Evolutionary conservation across 2,113 vertebrate genomes (phyloP).

Genomic region (Stegastes partitus): DNA sequence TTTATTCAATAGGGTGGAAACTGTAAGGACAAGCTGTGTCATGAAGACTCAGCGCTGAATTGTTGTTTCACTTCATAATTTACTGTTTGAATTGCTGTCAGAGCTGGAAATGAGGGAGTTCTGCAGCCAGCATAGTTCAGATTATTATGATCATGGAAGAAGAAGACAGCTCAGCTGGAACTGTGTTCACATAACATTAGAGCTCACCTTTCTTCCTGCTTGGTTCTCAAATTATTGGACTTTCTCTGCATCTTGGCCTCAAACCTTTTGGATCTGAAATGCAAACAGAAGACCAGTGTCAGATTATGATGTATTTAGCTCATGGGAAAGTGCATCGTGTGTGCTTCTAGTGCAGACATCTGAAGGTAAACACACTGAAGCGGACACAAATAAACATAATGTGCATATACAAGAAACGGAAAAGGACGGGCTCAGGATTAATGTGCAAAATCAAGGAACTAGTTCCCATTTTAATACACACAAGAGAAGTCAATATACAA

Average conservation of each 20-base stretch:
- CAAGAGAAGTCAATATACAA: too few species aligned
- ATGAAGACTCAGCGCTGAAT: too few species aligned
- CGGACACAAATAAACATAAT: background rate
- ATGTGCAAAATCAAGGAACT: too few species aligned
- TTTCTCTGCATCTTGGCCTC: slow-evolving; percentile 86
- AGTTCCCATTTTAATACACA: too few species aligned
- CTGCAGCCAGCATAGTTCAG: too few species aligned
- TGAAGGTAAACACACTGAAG: slow-evolving; percentile 2
- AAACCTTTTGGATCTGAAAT: slow-evolving; percentile 71
- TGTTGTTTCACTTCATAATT: too few species aligned
- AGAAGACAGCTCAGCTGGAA: background rate
- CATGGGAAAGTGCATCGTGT: background rate
- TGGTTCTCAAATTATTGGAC: slow-evolving; percentile 82
- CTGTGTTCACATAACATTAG: background rate
- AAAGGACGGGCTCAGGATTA: background rate
- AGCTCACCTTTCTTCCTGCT: slow-evolving; percentile 92
- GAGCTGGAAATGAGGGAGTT: too few species aligned
- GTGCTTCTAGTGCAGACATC: background rate
- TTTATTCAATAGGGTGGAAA: too few species aligned
- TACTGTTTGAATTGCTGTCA: too few species aligned
- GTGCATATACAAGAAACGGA: background rate
- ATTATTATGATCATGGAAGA: background rate
- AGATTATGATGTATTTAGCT: background rate
- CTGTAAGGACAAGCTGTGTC: too few species aligned
- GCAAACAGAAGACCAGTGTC: slow-evolving; percentile 33